Conservation (phyloP, 2,888 invertebrate species). For the Philonicus albiceps region DNA sequence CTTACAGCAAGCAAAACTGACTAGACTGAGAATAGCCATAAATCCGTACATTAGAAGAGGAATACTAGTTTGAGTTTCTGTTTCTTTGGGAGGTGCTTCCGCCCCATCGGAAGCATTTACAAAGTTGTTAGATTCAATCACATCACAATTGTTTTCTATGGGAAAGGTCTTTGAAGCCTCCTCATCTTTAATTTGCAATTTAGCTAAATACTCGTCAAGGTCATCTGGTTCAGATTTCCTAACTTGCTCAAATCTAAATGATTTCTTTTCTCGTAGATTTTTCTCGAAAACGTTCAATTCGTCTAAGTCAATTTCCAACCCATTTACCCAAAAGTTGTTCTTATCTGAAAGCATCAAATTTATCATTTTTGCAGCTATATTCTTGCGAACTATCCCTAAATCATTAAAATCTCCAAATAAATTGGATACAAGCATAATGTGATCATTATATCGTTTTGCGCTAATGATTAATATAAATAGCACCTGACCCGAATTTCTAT, state of each 20-base stretch:
- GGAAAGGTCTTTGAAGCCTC: neutral
- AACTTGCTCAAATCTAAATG: neutral
- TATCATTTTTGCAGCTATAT: neutral
- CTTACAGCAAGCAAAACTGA: conserved; percentile 61
- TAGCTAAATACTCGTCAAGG: conserved; percentile 62
- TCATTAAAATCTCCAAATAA: neutral
- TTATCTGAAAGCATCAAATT: conserved; percentile 57
- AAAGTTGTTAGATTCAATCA: neutral
- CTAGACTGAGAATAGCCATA: conserved; percentile 60
- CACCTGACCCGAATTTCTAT: no score
- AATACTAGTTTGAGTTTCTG: conserved; percentile 49
- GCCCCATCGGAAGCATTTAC: neutral
- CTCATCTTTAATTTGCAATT: conserved; percentile 50
- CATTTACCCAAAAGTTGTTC: conserved; percentile 61
- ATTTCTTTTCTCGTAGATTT: conserved; percentile 57
- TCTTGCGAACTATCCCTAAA: neutral
- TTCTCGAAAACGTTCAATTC: conserved; percentile 62
- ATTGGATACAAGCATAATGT: neutral
- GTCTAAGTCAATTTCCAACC: conserved; percentile 63
- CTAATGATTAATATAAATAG: neutral
- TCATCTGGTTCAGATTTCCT: conserved; percentile 54
- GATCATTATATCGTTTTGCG: neutral
- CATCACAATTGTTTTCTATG: neutral
- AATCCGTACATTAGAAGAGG: conserved; percentile 61
- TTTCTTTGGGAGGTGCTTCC: neutral